These are phyloP conservation scores for Matsumurasca onukii DNA, from an alignment of 1,140 invertebrate species.

Conservation along the genomic window DNA sequence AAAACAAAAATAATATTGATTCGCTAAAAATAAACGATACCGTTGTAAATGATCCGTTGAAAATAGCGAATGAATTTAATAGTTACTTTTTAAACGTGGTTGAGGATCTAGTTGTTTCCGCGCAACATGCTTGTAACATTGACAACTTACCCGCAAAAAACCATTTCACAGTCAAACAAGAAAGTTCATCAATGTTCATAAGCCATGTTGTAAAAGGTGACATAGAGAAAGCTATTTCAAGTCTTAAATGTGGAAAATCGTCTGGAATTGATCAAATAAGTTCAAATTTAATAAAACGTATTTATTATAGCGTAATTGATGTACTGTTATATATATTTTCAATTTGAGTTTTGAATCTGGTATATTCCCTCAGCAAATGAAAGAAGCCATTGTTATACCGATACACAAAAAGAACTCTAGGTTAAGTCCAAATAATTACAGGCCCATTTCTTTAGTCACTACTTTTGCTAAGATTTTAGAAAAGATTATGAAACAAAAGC, in stretches of 20 bases:
- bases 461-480: slow-evolving; percentile 3
- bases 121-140: no score
- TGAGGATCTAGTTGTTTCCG: neutral
- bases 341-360: slow-evolving; percentile 8
- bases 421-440: no score
- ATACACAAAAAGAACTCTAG: no score
- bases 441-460: no score
- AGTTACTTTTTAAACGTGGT: neutral
- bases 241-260: neutral
- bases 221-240: neutral
- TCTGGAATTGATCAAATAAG: neutral
- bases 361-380: slow-evolving; percentile 7
- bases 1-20: neutral
- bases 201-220: neutral
- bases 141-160: neutral
- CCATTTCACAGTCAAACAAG: neutral
- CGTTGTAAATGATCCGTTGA: neutral
- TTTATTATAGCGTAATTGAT: neutral
- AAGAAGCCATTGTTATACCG: neutral
- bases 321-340: neutral
- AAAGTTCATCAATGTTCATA: neutral
- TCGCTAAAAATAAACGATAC: neutral
- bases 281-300: neutral
- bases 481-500: neutral
- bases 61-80: neutral